Evolutionary conservation across 2,888 invertebrate species (phyloP), one percentile per base, ranked within the genome.

Genomic region (Zootermopsis nevadensis): DNA sequence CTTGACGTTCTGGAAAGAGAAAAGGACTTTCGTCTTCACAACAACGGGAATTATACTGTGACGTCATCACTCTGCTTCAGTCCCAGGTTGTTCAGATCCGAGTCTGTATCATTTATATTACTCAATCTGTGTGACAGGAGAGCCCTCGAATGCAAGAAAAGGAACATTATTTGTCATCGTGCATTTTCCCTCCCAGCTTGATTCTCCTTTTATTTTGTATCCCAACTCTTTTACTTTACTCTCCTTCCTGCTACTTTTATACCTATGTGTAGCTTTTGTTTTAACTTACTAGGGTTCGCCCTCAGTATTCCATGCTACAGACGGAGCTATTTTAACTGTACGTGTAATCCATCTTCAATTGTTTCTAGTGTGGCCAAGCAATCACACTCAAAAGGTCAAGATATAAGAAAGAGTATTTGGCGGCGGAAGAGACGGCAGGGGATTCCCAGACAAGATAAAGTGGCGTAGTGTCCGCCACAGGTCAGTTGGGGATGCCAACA

Each of bases 321-420:
- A 60, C n/a, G 60, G n/a, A 15, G 60, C 27, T n/a, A 27, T 60
- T 60, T n/a, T 60, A 33, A 69, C 69, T 69, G 30, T 22, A 69
- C 27, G 15, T 15, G 69, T 69, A 69, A 69, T 69, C 69, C 69
- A 69, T 69, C 69, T 69, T 69, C 69, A 69, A 69, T 69, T 69
- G 69, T 69, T 69, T 60, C 69, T 33, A 30, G 31, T 33, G 69
- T 69, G 69, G 33, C 69, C 69, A 4, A 33, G 33, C 33, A 69
- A 33, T 69, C 69, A 69, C 2, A 69, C 31, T 69, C 30, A 22
- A 33, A 33, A 31, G 69, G 69, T 69, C 69, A 69, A 69, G 31
- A 69, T 69, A 69, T 33, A 69, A 69, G 69, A 69, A 60, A 69
- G 33, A 33, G 31, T 60, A 19, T 19, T 48, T n/a, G n/a, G n/a